Evolutionary conservation across 2,797 vertebrate genomes (phyloP).

Genomic region (Gobio occitaniae): DNA sequence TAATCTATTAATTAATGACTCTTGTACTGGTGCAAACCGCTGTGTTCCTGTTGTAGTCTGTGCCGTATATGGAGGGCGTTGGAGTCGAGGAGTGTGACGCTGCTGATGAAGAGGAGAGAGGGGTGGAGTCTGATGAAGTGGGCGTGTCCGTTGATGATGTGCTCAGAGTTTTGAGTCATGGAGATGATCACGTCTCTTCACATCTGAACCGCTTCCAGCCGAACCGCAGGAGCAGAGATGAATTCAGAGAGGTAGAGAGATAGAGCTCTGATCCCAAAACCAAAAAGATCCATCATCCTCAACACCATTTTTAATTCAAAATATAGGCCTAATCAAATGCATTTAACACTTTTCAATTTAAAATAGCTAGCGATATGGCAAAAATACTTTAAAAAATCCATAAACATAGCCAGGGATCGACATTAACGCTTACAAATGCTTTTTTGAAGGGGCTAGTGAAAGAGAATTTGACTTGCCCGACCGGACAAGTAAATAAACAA

Average conservation of each 20-base stretch:
- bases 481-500: too few species aligned
- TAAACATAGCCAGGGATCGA: not conserved
- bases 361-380: not conserved
- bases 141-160: slow-evolving; percentile 82
- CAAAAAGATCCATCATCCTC: not conserved
- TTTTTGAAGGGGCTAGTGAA: too few species aligned
- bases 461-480: too few species aligned
- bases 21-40: not conserved
- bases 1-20: not conserved
- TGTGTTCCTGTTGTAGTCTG: slow-evolving; percentile 65
- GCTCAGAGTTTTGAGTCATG: slow-evolving; percentile 78
- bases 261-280: not conserved
- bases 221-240: slow-evolving; percentile 58
- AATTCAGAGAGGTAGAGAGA: slow-evolving; percentile 36
- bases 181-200: slow-evolving; percentile 64
- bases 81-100: slow-evolving; percentile 47
- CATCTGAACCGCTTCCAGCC: slow-evolving; percentile 64
- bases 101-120: slow-evolving; percentile 44
- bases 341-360: too few species aligned
- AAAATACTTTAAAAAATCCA: not conserved
- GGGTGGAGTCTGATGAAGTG: slow-evolving; percentile 49
- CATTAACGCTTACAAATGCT: too few species aligned
- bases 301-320: not conserved
- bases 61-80: slow-evolving; percentile 68
- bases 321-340: not conserved